Conservation (phyloP, 2,113 vertebrate genomes). For the Acanthochromis polyacanthus region DNA sequence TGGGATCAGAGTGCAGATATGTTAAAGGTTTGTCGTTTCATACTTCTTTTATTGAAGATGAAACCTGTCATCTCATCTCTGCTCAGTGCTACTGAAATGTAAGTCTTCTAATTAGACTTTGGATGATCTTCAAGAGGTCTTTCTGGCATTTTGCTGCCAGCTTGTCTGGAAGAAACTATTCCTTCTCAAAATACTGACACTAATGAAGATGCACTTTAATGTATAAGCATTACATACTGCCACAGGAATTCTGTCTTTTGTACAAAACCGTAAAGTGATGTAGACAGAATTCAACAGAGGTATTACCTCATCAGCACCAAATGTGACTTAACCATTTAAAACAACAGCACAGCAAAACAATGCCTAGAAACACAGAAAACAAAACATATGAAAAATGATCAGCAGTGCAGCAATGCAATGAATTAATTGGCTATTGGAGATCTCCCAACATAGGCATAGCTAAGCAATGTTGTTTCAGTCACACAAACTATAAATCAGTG, state of each 20-base stretch:
- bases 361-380: neutral
- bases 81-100: neutral
- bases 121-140: constrained; percentile 24
- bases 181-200: neutral
- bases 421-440: neutral
- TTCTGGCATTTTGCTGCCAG: neutral
- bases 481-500: too few species aligned
- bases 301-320: neutral
- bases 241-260: neutral
- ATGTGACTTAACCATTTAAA: neutral
- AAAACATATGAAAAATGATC: neutral
- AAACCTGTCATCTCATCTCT: neutral
- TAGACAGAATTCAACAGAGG: neutral
- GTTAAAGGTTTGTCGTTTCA: neutral
- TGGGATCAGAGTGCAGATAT: neutral
- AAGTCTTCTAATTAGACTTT: constrained; percentile 32
- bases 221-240: too few species aligned
- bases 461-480: too few species aligned
- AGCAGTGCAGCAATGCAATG: too few species aligned
- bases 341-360: neutral
- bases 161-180: neutral
- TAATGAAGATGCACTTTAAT: neutral
- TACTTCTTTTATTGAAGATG: neutral
- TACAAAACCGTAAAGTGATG: too few species aligned
- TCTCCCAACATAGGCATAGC: neutral